These are phyloP conservation scores for Prionailurus bengalensis DNA, from an alignment of 2,113 vertebrate species.

Conservation along the genomic window DNA sequence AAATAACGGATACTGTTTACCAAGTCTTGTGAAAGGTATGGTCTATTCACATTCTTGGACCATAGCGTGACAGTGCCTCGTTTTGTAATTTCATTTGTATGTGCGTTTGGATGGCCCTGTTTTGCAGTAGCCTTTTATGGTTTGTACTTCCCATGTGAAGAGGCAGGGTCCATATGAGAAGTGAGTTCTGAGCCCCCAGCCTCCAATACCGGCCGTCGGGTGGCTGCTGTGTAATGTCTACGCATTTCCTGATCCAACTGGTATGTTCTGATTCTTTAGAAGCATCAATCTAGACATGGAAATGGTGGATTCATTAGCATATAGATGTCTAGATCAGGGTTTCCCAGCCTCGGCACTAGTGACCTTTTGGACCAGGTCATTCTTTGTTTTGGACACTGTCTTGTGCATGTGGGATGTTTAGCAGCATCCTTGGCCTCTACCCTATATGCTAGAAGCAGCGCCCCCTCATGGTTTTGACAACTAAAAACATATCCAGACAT, in stretches of 20 bases:
- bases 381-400: rapidly evolving
- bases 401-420: not conserved
- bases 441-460: not conserved
- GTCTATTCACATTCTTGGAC: not conserved
- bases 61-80: rapidly evolving
- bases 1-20: too few species aligned
- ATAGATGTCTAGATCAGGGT: too few species aligned
- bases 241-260: not conserved
- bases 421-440: not conserved
- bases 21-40: rapidly evolving
- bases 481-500: not conserved
- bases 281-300: too few species aligned
- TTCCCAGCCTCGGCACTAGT: rapidly evolving
- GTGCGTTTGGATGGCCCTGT: not conserved
- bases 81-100: not conserved
- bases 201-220: rapidly evolving
- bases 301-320: not conserved
- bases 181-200: not conserved
- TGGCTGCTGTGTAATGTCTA: not conserved
- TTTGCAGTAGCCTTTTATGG: not conserved
- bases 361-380: not conserved
- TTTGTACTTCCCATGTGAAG: not conserved
- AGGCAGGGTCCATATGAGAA: rapidly evolving
- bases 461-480: not conserved
- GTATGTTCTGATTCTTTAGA: not conserved